Base-by-base conservation (phyloP, 2,888 invertebrate species). In the Eueremaeus valkanovi region DNA sequence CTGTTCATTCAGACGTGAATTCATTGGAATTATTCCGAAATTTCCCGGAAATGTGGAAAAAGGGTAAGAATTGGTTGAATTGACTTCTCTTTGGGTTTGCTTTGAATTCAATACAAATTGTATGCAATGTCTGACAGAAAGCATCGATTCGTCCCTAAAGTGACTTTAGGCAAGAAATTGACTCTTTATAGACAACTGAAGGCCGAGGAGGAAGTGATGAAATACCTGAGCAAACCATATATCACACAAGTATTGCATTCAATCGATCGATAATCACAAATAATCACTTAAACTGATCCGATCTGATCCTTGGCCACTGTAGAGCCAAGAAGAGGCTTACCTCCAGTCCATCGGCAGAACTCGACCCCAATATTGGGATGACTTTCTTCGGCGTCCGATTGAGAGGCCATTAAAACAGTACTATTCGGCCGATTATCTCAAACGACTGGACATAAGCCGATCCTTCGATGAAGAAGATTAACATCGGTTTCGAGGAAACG, bases 301-400 rank as follows among this genome's bases (percentile, higher is more conserved):
- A 73, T 24, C 27, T n/a, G 24, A 33, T 31, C 3, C 18, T 29
- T 29, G n/a, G 33, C 9, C 63, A 31, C 16, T n/a, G n/a, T 61
- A 76, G 76, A 31, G 49, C 16, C 76, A 76, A 74, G 76, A 76
- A 72, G 49, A 31, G n/a, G 29, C 24, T 27, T 74, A 74, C 40
- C 58, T 76, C n/a, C 18, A 74, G 33, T 58, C 70, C 13, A 24
- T 33, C 11, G 70, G 70, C n/a, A 55, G 51, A 51, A 55, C 27
- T 24, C 68, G 70, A 5, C 76, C 76, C 6, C 55, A 74, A 31
- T 74, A 76, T 70, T 76, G 74, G 74, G 76, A 76, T 42, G 76
- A 76, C 18, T 76, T 76, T 74, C 36, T 68, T n/a, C 31, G 76
- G 58, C 49, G 55, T 58, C 51, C 55, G 21, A 70, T 58, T 27